These are phyloP conservation scores for Micromussa lordhowensis DNA, from an alignment of 92 coral and sea anemone species.

Conservation along the genomic window DNA sequence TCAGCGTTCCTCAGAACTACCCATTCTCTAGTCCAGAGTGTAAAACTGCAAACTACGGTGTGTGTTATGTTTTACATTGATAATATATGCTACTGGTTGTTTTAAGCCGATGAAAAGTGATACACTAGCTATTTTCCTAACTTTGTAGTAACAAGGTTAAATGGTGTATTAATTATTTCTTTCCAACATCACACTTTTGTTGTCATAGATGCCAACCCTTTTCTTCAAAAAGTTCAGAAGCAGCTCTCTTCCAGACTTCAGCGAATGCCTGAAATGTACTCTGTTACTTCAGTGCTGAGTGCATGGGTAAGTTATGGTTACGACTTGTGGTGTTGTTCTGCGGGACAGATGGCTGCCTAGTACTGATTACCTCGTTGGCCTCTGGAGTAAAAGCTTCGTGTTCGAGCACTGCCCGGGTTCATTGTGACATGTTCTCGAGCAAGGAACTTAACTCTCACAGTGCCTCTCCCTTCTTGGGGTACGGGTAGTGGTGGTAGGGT, in stretches of 20 bases:
- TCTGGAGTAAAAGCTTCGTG: too few relatives aligned
- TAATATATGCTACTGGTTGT: not conserved
- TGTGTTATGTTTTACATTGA: not conserved
- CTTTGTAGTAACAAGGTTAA: not conserved
- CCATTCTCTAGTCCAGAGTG: conserved; percentile 91
- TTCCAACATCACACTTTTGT: not conserved
- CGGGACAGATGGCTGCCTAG: not conserved
- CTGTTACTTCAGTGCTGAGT: conserved; percentile 85
- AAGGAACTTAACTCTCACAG: too few relatives aligned
- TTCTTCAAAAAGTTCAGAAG: conserved; percentile 84
- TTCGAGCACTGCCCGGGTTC: too few relatives aligned
- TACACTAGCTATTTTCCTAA: not conserved
- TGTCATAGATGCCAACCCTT: conserved; percentile 81
- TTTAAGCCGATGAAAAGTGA: not conserved
- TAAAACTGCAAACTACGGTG: conserved; percentile 89
- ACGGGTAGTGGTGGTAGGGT: too few relatives aligned
- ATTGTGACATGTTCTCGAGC: not conserved
- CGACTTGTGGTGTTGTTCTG: not conserved
- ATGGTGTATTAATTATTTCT: too few relatives aligned
- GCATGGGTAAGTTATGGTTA: conserved; percentile 84
- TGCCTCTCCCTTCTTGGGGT: not conserved
- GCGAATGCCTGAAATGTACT: conserved; percentile 90
- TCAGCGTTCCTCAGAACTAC: conserved; percentile 89
- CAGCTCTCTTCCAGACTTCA: conserved; percentile 83
- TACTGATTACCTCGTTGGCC: too few relatives aligned